Percentiles rank a stretch among this genome's conserved stretches.
Evolutionary conservation across 2,113 vertebrate genomes (phyloP).

Genomic region (Callopanchax toddi): DNA sequence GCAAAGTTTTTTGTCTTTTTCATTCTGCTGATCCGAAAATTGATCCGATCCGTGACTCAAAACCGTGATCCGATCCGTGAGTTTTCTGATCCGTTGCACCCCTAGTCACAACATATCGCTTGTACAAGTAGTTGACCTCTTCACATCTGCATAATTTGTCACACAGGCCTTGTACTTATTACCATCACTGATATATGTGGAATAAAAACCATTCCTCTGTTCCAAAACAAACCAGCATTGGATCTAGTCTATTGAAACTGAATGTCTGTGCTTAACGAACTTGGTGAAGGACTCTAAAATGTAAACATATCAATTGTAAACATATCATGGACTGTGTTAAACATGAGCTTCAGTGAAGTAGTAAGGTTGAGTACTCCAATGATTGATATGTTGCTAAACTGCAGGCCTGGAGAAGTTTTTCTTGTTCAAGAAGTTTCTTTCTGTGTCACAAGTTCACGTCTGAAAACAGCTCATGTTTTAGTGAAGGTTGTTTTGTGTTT

Average conservation of each 20-base stretch:
- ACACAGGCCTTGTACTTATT: conserved; percentile 29
- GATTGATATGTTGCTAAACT: no score
- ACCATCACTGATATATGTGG: conserved; percentile 39
- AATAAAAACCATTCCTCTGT: conserved; percentile 7
- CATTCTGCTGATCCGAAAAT: no score
- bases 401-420: no score
- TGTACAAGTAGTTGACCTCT: conserved; percentile 19
- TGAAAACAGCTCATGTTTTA: no score
- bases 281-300: conserved; percentile 18
- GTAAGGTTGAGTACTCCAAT: not conserved
- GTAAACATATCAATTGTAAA: not conserved
- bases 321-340: not conserved
- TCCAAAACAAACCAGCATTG: conserved; percentile 35
- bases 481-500: no score
- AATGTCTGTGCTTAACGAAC: not conserved
- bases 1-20: no score
- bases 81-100: no score
- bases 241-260: not conserved
- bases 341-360: not conserved
- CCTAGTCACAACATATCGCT: not conserved
- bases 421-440: no score
- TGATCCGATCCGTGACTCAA: no score
- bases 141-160: conserved; percentile 27
- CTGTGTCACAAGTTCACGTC: no score
- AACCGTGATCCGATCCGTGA: no score